Base-by-base conservation (phyloP, 1,140 invertebrate genomes). In the Drosophila carrolli region DNA sequence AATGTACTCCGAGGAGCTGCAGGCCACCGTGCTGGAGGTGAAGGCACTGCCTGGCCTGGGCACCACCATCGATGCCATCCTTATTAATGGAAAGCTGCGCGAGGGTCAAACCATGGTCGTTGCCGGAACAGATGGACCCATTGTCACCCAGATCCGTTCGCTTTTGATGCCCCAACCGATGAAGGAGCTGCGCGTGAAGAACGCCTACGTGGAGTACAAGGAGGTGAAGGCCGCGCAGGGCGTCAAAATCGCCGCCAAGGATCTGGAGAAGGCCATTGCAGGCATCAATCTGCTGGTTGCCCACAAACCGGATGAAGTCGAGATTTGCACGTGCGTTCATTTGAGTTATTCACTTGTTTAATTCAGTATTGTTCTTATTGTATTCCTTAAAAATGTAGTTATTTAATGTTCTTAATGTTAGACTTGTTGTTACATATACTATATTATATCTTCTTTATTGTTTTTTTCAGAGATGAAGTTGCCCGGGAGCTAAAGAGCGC, bases 1-100 rank as follows among this genome's bases (percentile, higher is more conserved):
- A 0, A 96, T 98, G 93, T 99, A 97, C 93, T 97, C 96, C 5
- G 96, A 99, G 74, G 98, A 99, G 90, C 93, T 99, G 41, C 96
- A 99, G 91, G 98, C 98, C 16, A 99, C 97, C 9, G 98, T 99
- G n/a, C 94, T 99, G 84, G 99, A 99, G 95, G 98, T 99, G 5
- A 99, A 99, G 95, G 98, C 98, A 1, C 96, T 99, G 81, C 96
- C 97, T 40, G 99, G 99, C 48, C 94, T 99, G 62, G 99, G 99
- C 27, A 99, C 98, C 59, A 99, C 99, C 5, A 98, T 99, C 89
- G 99, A 99, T 94, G 97, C 98, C 37, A 99, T 99, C 93, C 94
- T 99, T 55, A 97, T 99, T 40, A 99, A 99, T 93, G 99, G 99
- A 13, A 96, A 95, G 14, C 93, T 99, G 29, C 94, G 94, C 46